Percentiles rank a stretch among this genome's conserved stretches.
phyloP scores from a whole-genome alignment of 1,140 invertebrate species.

The Diachasmimorpha longicaudata region DNA sequence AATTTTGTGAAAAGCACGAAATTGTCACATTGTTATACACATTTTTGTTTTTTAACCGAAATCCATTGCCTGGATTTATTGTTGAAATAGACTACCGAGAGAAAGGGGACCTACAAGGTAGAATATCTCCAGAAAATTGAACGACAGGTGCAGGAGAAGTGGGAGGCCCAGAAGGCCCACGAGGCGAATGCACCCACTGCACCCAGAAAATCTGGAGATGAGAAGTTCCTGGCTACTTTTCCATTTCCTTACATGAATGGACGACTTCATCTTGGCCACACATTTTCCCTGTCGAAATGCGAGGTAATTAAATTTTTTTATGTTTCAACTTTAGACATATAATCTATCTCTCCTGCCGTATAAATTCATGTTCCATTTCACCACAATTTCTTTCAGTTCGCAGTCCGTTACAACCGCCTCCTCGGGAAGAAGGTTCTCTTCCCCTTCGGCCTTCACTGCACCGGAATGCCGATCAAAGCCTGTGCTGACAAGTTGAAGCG shows the following conservation, averaged over 20 bases:
- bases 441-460: conserved; percentile 99
- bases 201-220: conserved; percentile 65
- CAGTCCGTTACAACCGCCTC: conserved; percentile 86
- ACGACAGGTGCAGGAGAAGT: conserved; percentile 80
- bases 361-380: too few species aligned
- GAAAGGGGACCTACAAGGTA: conserved; percentile 93
- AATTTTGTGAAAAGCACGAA: too few species aligned
- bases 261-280: conserved; percentile 95
- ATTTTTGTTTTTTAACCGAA: background rate
- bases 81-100: conserved; percentile 63
- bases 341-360: too few species aligned
- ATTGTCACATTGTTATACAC: too few species aligned
- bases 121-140: conserved; percentile 90
- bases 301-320: conserved; percentile 67
- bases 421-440: conserved; percentile 92
- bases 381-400: conserved; percentile 71
- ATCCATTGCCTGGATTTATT: background rate
- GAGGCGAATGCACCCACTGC: conserved; percentile 78
- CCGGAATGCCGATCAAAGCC: conserved; percentile 96
- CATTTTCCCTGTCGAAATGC: conserved; percentile 96
- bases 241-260: conserved; percentile 99
- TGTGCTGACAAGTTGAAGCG: conserved; percentile 97
- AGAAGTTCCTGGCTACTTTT: conserved; percentile 95
- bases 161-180: conserved; percentile 80
- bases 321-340: too few species aligned